Conservation (phyloP, 2,888 invertebrate species). For the Diloba caeruleocephala region DNA sequence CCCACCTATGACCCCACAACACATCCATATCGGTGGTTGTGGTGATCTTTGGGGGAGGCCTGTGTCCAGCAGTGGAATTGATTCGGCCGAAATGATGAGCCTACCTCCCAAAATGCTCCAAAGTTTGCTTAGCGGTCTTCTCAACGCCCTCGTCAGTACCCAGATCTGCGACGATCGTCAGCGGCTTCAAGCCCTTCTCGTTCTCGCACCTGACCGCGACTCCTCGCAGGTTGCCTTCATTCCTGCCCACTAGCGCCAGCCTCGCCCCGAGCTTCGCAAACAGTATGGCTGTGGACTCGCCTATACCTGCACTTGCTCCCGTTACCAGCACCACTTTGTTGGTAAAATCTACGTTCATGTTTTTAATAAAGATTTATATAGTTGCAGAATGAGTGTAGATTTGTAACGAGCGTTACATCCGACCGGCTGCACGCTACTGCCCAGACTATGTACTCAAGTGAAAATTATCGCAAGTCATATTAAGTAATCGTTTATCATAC, state of each 20-base stretch:
- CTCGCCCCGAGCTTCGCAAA: conserved; percentile 62
- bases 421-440: no score
- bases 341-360: conserved; percentile 47
- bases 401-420: no score
- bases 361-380: no score
- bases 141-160: conserved; percentile 67
- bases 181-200: conserved; percentile 50
- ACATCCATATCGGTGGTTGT: no score
- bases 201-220: conserved; percentile 56
- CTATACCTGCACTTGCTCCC: conserved; percentile 68
- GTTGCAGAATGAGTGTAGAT: no score
- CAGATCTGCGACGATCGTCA: conserved; percentile 63
- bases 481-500: no score
- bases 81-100: neutral
- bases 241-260: conserved; percentile 61
- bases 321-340: conserved; percentile 67
- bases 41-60: no score
- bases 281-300: conserved; percentile 60
- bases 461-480: no score
- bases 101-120: conserved; percentile 58
- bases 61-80: no score
- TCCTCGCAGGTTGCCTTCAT: conserved; percentile 53
- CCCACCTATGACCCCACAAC: no score
- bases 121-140: conserved; percentile 55
- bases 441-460: no score